Base-by-base conservation (phyloP, 2,888 invertebrate genomes). In the Lithophane leautieri region DNA sequence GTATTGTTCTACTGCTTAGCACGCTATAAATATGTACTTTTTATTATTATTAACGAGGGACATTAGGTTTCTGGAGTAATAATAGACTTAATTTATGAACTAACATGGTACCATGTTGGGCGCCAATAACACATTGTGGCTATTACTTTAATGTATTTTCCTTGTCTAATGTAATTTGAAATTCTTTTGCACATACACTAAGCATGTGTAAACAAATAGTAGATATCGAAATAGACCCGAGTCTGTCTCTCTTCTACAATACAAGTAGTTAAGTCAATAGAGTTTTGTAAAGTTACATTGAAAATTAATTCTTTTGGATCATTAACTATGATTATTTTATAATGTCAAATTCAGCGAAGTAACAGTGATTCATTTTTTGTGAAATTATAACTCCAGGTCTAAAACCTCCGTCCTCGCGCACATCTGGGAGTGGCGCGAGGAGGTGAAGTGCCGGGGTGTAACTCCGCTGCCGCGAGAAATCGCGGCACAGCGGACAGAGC, bases 11-110 rank as follows among this genome's bases (percentile, higher is more conserved):
- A 69, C 70, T 78, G 63, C 34, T 70, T 73, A 62, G 76, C 86
- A 87, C 88, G 86, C 88, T 73, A 80, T 76, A 71, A 78, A 79
- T 76, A 74, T 72, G 67, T 70, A 47, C 14, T 76, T 82, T 78
- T 74, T 84, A 81, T 85, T 76, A 40, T 76, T 69, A 79, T 74
- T 40, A 66, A 86, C 25, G 52, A 70, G 34, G 44, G 28, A 72
- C 65, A 71, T 73, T 73, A 73, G 60, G 66, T 85, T 82, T 50
- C 71, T 76, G 73, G 63, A 73, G 50, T 71, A 69, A 71, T 73
- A 76, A 69, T 76, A 76, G 50, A 61, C 56, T 60, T 79, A 74
- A 73, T 76, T 71, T 77, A 77, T 73, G 44, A 73, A 62, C 25
- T 68, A 58, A 74, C 54, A 28, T 71, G 34, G 70, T 72, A 63